A percentile compares a stretch with the other conserved stretches of the same genome.
Conservation (phyloP, 2,113 vertebrate genomes). For the human (Homo sapiens) region GRCh38 chr14:77132501-77133000, state of each 20-base stretch:
- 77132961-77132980: not conserved
- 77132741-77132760: not conserved
- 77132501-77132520: not conserved
- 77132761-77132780: not conserved
- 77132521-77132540: not conserved
- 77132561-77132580: not conserved
- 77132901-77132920: not conserved
- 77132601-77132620: not conserved
- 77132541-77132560: not conserved
- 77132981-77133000: not conserved
- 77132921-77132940: slow-evolving; percentile 16
- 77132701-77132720: not conserved
- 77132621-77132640: not conserved
- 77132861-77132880: not conserved
- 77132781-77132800: not conserved
- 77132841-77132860: not conserved
- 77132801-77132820: not conserved
- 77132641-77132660: not conserved
- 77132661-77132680: not conserved
- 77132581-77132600: not conserved
- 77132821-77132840: not conserved
- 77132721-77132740: not conserved
- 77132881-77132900: not conserved
- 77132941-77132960: not conserved
- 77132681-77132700: not conserved